Evolutionary conservation across 2,888 invertebrate species (phyloP).

Genomic region (Stenurella melanura): DNA sequence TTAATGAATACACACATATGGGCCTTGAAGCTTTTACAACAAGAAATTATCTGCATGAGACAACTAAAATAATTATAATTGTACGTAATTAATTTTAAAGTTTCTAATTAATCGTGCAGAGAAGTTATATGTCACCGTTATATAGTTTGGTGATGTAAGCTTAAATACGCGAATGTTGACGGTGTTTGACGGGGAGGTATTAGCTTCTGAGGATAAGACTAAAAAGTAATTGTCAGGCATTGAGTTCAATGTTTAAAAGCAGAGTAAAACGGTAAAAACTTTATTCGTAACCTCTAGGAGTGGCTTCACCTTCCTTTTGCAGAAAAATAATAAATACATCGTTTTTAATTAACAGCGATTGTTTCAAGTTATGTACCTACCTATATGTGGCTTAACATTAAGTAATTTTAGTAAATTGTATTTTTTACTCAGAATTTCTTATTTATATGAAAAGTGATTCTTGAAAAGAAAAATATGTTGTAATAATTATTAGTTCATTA

Average conservation of each 20-base stretch:
- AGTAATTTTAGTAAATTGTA: too few relatives aligned
- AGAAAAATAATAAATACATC: neutral
- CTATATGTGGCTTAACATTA: too few relatives aligned
- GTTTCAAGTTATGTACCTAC: too few relatives aligned
- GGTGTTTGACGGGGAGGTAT: neutral
- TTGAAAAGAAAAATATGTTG: too few relatives aligned
- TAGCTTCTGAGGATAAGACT: slow-evolving; percentile 1
- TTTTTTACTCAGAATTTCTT: too few relatives aligned
- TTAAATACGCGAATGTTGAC: neutral
- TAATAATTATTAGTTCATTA: too few relatives aligned
- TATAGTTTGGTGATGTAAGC: neutral
- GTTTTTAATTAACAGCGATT: too few relatives aligned
- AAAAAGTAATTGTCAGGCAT: neutral
- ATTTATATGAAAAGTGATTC: too few relatives aligned
- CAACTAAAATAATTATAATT: neutral
- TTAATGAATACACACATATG: neutral
- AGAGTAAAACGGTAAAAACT: slow-evolving; percentile 22
- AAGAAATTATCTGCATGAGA: neutral
- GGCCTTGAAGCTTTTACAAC: neutral
- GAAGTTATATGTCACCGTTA: neutral
- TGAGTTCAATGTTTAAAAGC: neutral
- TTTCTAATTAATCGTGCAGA: neutral
- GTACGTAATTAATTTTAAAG: neutral
- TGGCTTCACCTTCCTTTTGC: slow-evolving; percentile 1
- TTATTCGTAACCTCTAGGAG: slow-evolving; percentile 4